Evolutionary conservation across 2,888 invertebrate genomes (phyloP).

Genomic region (Orthosia incerta): DNA sequence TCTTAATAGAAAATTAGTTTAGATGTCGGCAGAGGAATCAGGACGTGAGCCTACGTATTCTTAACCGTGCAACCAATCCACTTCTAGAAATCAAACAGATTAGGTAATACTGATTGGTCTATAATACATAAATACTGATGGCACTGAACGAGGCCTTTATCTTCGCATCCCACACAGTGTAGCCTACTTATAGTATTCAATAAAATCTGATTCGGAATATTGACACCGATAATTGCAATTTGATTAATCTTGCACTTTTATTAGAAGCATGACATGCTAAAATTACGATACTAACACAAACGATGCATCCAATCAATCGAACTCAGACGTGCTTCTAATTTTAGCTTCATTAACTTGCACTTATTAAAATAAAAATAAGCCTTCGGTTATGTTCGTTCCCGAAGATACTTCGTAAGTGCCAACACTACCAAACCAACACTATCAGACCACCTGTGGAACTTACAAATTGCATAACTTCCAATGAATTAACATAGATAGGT

Average conservation of each 20-base stretch:
- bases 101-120: constrained; percentile 9
- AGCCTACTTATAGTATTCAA: neutral
- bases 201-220: constrained; percentile 14
- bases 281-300: constrained; percentile 1
- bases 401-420: constrained; percentile 23
- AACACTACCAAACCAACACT: constrained; percentile 22
- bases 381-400: constrained; percentile 30
- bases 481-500: constrained; percentile 11
- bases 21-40: no score
- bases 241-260: constrained; percentile 9
- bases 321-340: constrained; percentile 12
- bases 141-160: constrained; percentile 22
- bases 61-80: no score
- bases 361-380: constrained; percentile 39
- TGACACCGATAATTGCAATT: constrained; percentile 12
- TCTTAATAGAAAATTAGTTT: no score
- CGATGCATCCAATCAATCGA: constrained; percentile 8
- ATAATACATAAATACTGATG: constrained; percentile 25
- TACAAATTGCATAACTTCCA: constrained; percentile 27
- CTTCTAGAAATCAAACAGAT: neutral
- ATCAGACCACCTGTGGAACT: constrained; percentile 41
- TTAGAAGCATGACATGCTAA: neutral
- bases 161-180: constrained; percentile 19
- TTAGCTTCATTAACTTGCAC: constrained; percentile 24
- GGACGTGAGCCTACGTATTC: no score